These are phyloP conservation scores for Heliothis subflexa DNA, from an alignment of 1,140 invertebrate genomes.

Conservation along the genomic window DNA sequence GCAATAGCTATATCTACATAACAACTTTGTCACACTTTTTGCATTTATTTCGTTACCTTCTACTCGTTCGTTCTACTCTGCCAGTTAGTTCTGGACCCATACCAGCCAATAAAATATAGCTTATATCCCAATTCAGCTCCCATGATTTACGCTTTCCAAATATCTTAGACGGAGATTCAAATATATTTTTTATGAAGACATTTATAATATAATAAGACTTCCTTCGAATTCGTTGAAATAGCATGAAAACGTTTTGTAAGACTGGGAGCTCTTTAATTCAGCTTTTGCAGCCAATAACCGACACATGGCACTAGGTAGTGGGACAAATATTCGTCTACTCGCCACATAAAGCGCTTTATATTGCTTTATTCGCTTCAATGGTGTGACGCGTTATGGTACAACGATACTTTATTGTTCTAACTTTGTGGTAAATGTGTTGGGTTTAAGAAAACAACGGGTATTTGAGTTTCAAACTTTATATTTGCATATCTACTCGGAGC, in stretches of 20 bases:
- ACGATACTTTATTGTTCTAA: background rate
- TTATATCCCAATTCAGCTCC: background rate
- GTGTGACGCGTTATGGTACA: conserved; percentile 12
- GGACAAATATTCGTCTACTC: conserved; percentile 28
- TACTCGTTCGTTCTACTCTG: too few relatives aligned
- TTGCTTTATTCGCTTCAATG: conserved; percentile 31
- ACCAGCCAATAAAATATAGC: background rate
- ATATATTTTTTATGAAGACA: conserved; percentile 18
- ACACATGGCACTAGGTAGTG: conserved; percentile 22
- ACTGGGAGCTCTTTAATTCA: conserved; percentile 33
- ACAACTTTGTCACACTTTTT: too few relatives aligned
- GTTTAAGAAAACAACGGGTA: background rate
- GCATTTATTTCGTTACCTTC: too few relatives aligned
- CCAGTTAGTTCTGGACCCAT: too few relatives aligned
- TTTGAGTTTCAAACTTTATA: too few relatives aligned
- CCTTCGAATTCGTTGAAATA: conserved; percentile 11
- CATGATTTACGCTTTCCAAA: background rate
- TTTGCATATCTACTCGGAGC: too few relatives aligned
- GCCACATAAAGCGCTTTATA: conserved; percentile 34
- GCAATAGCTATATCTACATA: too few relatives aligned
- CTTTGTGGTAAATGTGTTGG: background rate
- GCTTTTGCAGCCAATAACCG: conserved; percentile 34
- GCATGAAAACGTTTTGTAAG: conserved; percentile 10
- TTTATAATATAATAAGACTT: conserved; percentile 10
- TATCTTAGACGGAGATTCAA: conserved; percentile 11